Evolutionary conservation across 2,888 invertebrate genomes (phyloP).

Genomic region (Eurytoma californica): DNA sequence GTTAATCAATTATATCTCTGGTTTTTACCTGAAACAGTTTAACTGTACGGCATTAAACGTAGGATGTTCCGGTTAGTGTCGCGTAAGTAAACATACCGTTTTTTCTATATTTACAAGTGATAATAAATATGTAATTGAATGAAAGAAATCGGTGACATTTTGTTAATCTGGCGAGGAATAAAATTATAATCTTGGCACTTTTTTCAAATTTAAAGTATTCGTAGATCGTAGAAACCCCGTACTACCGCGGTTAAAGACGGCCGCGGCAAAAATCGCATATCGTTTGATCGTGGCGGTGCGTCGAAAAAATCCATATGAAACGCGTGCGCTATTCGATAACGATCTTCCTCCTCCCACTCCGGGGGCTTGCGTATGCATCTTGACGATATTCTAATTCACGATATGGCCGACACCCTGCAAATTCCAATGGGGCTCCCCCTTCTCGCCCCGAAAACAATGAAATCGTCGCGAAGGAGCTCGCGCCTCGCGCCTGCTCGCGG

Average conservation of each 20-base stretch:
- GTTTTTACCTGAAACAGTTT: too few species aligned
- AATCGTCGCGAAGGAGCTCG: conserved; percentile 52
- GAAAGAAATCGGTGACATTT: too few species aligned
- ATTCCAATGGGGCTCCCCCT: conserved; percentile 53
- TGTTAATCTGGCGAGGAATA: too few species aligned
- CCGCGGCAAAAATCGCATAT: conserved; percentile 34
- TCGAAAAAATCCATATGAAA: conserved; percentile 55
- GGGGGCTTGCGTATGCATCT: not conserved
- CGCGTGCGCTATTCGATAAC: conserved; percentile 57
- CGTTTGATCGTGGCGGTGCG: conserved; percentile 49
- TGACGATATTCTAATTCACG: conserved; percentile 64
- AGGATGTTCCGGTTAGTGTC: too few species aligned
- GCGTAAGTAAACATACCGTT: too few species aligned
- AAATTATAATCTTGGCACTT: too few species aligned
- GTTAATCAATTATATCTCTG: too few species aligned
- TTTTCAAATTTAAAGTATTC: too few species aligned
- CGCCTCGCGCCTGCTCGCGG: conserved; percentile 32
- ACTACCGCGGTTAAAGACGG: not conserved
- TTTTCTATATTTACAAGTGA: too few species aligned
- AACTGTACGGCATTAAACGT: too few species aligned
- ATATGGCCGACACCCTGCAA: conserved; percentile 61
- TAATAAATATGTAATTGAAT: too few species aligned
- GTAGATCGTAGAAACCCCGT: too few species aligned
- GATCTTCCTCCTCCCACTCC: conserved; percentile 35
- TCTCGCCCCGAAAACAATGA: conserved; percentile 62